Conservation (phyloP, 2,113 vertebrate genomes). For the Sorex fumeus region DNA sequence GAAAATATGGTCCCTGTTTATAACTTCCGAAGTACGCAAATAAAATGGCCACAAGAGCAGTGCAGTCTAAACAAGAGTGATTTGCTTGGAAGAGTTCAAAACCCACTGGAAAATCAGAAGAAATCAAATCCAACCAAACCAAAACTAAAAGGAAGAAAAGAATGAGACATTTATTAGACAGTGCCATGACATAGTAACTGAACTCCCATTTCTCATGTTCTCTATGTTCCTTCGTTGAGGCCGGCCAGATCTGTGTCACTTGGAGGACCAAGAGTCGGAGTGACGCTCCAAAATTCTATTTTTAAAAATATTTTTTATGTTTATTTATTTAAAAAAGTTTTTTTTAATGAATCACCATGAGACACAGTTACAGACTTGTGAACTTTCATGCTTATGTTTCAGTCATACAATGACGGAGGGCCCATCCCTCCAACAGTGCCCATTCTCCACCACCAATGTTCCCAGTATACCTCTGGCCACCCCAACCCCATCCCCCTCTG, state of each 20-base stretch:
- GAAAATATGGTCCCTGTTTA: conserved; percentile 22
- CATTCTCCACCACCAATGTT: no score
- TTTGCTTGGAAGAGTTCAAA: conserved; percentile 21
- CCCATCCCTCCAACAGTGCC: no score
- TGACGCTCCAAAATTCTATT: no score
- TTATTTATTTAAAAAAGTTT: no score
- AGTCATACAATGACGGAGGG: no score
- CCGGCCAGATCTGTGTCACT: background rate
- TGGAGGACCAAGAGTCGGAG: no score
- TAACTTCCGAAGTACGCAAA: background rate
- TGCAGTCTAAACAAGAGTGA: background rate
- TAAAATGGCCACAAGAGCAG: background rate
- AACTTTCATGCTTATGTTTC: no score
- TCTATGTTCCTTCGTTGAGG: background rate
- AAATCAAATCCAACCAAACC: background rate
- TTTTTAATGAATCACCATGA: no score
- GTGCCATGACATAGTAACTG: background rate
- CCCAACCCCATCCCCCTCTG: no score
- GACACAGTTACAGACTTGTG: no score
- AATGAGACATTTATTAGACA: background rate
- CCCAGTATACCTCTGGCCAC: no score
- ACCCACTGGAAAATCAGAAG: conserved; percentile 24
- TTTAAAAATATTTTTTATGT: no score
- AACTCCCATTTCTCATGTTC: background rate
- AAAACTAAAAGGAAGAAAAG: background rate